Base-by-base conservation (phyloP, 1,140 invertebrate species). In the Penaeus vannamei region DNA sequence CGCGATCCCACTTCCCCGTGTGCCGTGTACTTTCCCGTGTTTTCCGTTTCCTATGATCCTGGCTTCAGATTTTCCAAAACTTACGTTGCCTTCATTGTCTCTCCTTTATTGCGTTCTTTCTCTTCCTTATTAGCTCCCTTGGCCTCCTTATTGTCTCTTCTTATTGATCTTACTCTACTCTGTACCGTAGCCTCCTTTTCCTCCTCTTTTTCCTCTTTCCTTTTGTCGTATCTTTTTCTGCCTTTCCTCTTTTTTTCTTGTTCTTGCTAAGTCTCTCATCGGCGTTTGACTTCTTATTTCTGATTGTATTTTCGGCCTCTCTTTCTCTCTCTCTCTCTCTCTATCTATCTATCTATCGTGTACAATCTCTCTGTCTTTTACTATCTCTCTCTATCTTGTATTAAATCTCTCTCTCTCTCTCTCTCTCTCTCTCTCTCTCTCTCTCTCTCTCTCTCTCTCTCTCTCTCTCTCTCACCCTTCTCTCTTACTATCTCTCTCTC, bases 241-340 rank as follows among this genome's bases (percentile, higher is more conserved):
- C 7, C 22, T 66, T 14, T 17, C 26, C 64, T 66, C 64, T 66
- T 26, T 19, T 26, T 66, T 26, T 66, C 64, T 19, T 26, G 8
- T 5, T 19, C 64, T 66, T 17, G 8, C 64, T 19, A 7, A 22
- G 20, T 64, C 62, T 64, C 62, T 64, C 62, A n/a, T n/a, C n/a
- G n/a, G n/a, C n/a, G n/a, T n/a, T n/a, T n/a, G n/a, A n/a, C n/a
- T n/a, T 64, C 62, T 64, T n/a, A 22, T n/a, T 64, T n/a, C n/a
- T n/a, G 20, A 19, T n/a, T n/a, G n/a, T n/a, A n/a, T n/a, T n/a
- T 60, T 7, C 53, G 23, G 0, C 32, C n/a, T 61, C 46, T 83
- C 81, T 26, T 60, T 61, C 46, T 60, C 80, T 60, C 42, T 60
- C 46, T 82, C 46, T 82, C 53, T 60, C 81, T 83, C 53, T 26